Conservation (phyloP, 2,888 invertebrate genomes). For the Anorthoa munda region DNA sequence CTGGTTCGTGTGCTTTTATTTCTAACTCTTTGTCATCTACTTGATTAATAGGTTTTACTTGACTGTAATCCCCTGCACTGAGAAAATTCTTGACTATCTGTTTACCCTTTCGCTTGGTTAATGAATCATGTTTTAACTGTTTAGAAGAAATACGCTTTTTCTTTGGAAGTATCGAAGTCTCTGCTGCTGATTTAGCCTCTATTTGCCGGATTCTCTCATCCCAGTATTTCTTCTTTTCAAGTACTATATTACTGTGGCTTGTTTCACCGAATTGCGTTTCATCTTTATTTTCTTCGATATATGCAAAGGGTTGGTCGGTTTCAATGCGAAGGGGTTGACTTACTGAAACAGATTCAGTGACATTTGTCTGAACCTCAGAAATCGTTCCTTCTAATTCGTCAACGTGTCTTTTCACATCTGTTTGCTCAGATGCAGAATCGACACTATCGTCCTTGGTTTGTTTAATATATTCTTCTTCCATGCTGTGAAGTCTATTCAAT, state of each 20-base stretch:
- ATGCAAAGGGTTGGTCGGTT: conserved; percentile 58
- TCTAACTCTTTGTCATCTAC: conserved; percentile 59
- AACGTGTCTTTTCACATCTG: conserved; percentile 90
- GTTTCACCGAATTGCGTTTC: conserved; percentile 80
- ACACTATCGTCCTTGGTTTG: conserved; percentile 77
- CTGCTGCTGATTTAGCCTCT: conserved; percentile 84
- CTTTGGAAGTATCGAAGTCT: conserved; percentile 77
- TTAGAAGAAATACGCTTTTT: conserved; percentile 80
- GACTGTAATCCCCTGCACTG: conserved; percentile 72
- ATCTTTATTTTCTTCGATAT: conserved; percentile 61
- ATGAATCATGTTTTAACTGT: conserved; percentile 84
- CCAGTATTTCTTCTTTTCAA: conserved; percentile 89
- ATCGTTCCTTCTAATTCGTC: conserved; percentile 84
- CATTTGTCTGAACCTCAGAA: conserved; percentile 90
- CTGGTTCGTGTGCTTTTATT: conserved; percentile 56
- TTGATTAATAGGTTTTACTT: conserved; percentile 65
- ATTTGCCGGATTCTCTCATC: conserved; percentile 87
- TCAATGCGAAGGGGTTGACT: conserved; percentile 85
- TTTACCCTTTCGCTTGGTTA: conserved; percentile 86
- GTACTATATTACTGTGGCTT: conserved; percentile 81
- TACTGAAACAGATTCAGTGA: conserved; percentile 90
- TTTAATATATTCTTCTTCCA: conserved; percentile 69
- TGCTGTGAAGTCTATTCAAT: conserved; percentile 68
- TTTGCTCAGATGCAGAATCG: conserved; percentile 88
- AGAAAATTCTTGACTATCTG: conserved; percentile 85